Evolutionary conservation across 2,113 vertebrate genomes (phyloP).

Genomic region (Pheucticus melanocephalus): DNA sequence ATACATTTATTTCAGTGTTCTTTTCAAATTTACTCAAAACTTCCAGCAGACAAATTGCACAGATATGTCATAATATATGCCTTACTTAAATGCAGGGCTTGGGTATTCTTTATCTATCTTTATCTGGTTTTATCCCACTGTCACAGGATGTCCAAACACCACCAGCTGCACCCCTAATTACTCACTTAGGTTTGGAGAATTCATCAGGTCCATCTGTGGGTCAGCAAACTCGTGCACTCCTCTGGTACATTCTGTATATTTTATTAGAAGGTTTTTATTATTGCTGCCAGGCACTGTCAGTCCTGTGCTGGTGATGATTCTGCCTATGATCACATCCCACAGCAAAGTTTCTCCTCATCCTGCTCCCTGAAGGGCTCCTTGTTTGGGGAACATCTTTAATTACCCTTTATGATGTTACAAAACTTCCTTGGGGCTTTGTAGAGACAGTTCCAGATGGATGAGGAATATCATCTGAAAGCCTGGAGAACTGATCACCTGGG

Average conservation of each 20-base stretch:
- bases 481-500: not conserved
- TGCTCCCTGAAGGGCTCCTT: not conserved
- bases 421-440: not conserved
- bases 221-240: not conserved
- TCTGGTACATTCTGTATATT: not conserved
- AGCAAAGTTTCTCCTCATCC: not conserved
- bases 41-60: not conserved
- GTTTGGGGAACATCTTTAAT: slow-evolving; percentile 11
- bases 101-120: not conserved
- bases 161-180: not conserved
- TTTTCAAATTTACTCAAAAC: not conserved
- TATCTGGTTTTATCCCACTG: not conserved
- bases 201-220: not conserved
- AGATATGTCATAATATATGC: too few relatives aligned
- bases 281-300: not conserved
- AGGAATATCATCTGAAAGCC: not conserved
- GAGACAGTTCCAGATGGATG: not conserved
- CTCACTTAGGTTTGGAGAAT: not conserved
- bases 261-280: not conserved
- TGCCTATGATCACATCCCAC: not conserved
- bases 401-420: not conserved
- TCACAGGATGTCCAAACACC: not conserved
- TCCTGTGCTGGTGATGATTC: not conserved
- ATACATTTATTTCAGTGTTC: not conserved
- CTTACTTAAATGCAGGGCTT: not conserved